phyloP scores from a whole-genome alignment of 1,140 invertebrate species.

The Platorchestia sp. region DNA sequence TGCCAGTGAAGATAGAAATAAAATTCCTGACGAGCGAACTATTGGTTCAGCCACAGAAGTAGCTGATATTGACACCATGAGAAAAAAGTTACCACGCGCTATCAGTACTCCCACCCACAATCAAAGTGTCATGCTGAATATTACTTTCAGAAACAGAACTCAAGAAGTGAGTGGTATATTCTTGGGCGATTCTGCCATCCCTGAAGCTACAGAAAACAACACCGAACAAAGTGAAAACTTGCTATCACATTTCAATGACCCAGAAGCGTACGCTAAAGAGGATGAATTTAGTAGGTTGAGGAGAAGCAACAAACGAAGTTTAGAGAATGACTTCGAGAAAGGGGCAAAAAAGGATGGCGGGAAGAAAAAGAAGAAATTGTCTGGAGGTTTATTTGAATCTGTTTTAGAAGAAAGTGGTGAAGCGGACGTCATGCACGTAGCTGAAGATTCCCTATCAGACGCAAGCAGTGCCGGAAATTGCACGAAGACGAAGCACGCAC shows the following conservation, averaged over 20 bases:
- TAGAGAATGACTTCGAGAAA: constrained; percentile 14
- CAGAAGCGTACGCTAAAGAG: constrained; percentile 52
- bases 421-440: no score
- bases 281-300: constrained; percentile 48
- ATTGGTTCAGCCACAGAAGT: no score
- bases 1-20: no score
- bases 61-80: neutral
- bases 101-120: constrained; percentile 62
- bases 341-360: neutral
- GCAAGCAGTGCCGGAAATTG: no score
- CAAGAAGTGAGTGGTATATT: constrained; percentile 65
- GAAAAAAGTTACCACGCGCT: constrained; percentile 58
- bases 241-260: constrained; percentile 59
- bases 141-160: constrained; percentile 64
- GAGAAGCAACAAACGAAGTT: neutral
- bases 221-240: constrained; percentile 41
- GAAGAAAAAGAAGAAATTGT: neutral
- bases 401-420: neutral
- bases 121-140: constrained; percentile 60
- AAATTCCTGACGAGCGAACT: no score
- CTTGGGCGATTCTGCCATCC: constrained; percentile 13
- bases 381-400: constrained; percentile 61
- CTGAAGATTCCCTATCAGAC: no score
- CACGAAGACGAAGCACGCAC: no score
- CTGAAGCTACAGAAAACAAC: neutral